phyloP scores from a whole-genome alignment of 2,797 vertebrate genomes.

The Diplodus sargus region DNA sequence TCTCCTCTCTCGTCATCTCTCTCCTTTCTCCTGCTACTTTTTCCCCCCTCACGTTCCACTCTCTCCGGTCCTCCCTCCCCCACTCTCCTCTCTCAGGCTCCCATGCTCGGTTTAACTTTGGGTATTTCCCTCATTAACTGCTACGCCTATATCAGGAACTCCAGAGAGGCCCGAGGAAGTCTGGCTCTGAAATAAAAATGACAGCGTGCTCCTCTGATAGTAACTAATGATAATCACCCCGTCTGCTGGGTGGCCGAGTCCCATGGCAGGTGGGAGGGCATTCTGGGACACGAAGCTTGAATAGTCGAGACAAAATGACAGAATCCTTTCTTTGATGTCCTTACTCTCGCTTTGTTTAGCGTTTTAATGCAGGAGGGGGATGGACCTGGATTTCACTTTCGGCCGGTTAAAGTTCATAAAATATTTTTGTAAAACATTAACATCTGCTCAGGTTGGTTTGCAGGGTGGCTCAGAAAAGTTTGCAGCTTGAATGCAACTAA shows the following conservation, averaged over 20 bases:
- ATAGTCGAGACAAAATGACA: background rate
- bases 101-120: slow-evolving; percentile 75
- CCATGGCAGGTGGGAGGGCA: slow-evolving; percentile 44
- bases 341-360: background rate
- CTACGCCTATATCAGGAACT: slow-evolving; percentile 66
- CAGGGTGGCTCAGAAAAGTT: background rate
- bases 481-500: background rate
- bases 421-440: background rate
- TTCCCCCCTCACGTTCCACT: slow-evolving; percentile 41
- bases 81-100: slow-evolving; percentile 40
- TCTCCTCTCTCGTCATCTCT: slow-evolving; percentile 34
- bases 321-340: too few relatives aligned
- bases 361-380: background rate
- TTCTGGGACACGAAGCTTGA: slow-evolving; percentile 16
- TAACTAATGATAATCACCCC: slow-evolving; percentile 45
- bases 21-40: slow-evolving; percentile 36
- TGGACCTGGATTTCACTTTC: background rate
- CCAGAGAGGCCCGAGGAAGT: slow-evolving; percentile 58
- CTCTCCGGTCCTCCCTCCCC: slow-evolving; percentile 32
- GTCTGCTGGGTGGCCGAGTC: slow-evolving; percentile 1
- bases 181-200: slow-evolving; percentile 45
- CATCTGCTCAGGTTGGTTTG: background rate
- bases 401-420: background rate
- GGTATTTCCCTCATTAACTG: slow-evolving; percentile 77
- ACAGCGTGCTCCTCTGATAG: slow-evolving; percentile 56